phyloP scores from a whole-genome alignment of 1,140 invertebrate species.

The Augochlora pura region DNA sequence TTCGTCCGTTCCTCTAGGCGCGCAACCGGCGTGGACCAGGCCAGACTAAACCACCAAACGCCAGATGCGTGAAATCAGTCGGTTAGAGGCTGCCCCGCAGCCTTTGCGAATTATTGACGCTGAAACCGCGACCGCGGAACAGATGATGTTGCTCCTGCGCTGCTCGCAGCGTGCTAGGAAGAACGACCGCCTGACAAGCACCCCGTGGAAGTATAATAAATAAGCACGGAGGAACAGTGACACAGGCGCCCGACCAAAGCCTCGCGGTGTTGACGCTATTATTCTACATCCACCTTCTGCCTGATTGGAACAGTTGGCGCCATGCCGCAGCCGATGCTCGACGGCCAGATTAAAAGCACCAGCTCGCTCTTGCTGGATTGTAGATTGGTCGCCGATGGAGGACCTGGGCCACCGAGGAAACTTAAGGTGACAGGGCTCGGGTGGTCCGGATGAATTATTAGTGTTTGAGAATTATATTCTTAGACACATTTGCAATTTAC shows the following conservation, averaged over 20 bases:
- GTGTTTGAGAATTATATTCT: neutral
- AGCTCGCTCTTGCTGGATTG: neutral
- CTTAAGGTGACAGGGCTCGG: no score
- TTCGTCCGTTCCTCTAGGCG: conserved; percentile 40
- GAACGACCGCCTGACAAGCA: neutral
- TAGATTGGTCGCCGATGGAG: neutral
- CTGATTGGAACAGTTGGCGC: neutral
- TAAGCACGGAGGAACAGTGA: conserved; percentile 6
- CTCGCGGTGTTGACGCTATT: conserved; percentile 2
- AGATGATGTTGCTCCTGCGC: conserved; percentile 54
- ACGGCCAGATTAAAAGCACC: neutral
- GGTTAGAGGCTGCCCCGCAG: conserved; percentile 71
- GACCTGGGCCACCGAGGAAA: no score
- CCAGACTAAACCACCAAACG: conserved; percentile 76
- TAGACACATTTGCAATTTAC: neutral
- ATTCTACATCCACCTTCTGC: neutral
- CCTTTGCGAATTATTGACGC: conserved; percentile 73
- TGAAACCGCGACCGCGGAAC: conserved; percentile 66
- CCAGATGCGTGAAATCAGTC: conserved; percentile 79
- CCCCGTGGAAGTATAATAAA: conserved; percentile 7
- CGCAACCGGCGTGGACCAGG: conserved; percentile 47
- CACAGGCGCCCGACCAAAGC: neutral
- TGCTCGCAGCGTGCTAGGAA: conserved; percentile 31
- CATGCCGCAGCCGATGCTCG: neutral
- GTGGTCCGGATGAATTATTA: no score